Conservation (phyloP, 2,797 vertebrate genomes). For the Catharus ustulatus region DNA sequence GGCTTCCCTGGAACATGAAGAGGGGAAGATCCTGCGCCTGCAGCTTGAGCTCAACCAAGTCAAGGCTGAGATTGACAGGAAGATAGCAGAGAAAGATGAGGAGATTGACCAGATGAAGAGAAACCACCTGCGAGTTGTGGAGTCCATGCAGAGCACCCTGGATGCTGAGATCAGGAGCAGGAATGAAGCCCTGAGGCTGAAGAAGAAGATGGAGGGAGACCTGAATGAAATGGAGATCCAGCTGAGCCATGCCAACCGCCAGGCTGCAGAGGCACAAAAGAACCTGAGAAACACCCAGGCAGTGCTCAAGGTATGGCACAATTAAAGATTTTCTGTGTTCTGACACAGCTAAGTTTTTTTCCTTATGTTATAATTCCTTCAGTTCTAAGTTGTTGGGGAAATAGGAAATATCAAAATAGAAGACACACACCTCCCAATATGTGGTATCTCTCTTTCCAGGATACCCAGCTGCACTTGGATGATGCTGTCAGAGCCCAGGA, state of each 20-base stretch:
- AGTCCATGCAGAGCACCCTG: neutral
- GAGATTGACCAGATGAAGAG: neutral
- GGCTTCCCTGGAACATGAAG: neutral
- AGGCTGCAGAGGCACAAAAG: slow-evolving; percentile 59
- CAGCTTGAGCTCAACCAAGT: neutral
- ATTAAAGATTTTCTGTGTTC: neutral
- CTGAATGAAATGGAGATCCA: slow-evolving; percentile 1
- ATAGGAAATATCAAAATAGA: neutral
- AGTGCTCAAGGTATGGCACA: neutral
- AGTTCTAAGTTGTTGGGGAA: neutral
- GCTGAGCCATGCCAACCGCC: neutral
- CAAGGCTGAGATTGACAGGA: neutral
- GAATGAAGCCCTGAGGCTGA: neutral
- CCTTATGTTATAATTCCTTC: neutral
- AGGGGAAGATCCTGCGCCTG: neutral
- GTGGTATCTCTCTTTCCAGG: neutral
- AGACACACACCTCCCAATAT: neutral
- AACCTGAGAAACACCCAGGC: slow-evolving; percentile 71
- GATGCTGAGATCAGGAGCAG: slow-evolving; percentile 12
- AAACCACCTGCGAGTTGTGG: neutral
- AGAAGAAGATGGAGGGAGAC: slow-evolving; percentile 12
- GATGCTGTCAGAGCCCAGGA: neutral
- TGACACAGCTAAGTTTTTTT: neutral
- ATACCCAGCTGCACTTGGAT: neutral
- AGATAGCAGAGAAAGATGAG: neutral